phyloP scores from a whole-genome alignment of 2,888 invertebrate genomes.

The Acrocyrtus sp. region DNA sequence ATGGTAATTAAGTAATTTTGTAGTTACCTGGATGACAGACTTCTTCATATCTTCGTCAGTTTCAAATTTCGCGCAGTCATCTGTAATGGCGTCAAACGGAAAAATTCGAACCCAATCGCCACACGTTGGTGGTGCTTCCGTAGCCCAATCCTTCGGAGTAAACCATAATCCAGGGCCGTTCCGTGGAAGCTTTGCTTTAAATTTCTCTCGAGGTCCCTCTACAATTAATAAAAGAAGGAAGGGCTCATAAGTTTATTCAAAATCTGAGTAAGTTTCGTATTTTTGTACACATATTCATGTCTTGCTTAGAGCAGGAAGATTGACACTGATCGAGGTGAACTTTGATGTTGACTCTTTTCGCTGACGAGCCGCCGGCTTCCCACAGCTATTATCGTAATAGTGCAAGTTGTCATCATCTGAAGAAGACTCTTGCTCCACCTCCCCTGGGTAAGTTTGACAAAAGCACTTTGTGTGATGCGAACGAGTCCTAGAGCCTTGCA shows the following conservation, averaged over 20 bases:
- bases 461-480: conserved; percentile 19
- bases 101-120: conserved; percentile 84
- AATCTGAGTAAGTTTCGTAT: not conserved
- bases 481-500: conserved; percentile 1
- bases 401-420: conserved; percentile 25
- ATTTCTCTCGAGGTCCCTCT: conserved; percentile 45
- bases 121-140: conserved; percentile 72
- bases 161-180: conserved; percentile 54
- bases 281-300: not conserved
- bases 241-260: not conserved
- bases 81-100: conserved; percentile 68
- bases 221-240: not conserved
- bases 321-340: conserved; percentile 33
- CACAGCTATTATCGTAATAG: not conserved
- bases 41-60: conserved; percentile 51
- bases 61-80: conserved; percentile 44
- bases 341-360: conserved; percentile 7
- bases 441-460: conserved; percentile 34
- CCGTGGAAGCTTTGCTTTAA: conserved; percentile 45
- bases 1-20: not conserved
- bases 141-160: conserved; percentile 71
- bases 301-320: conserved; percentile 41
- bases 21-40: conserved; percentile 51
- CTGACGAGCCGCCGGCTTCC: not conserved
- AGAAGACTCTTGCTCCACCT: conserved; percentile 32